phyloP scores from a whole-genome alignment of 2,888 invertebrate genomes.

The Lordiphosa andalusiaca region DNA sequence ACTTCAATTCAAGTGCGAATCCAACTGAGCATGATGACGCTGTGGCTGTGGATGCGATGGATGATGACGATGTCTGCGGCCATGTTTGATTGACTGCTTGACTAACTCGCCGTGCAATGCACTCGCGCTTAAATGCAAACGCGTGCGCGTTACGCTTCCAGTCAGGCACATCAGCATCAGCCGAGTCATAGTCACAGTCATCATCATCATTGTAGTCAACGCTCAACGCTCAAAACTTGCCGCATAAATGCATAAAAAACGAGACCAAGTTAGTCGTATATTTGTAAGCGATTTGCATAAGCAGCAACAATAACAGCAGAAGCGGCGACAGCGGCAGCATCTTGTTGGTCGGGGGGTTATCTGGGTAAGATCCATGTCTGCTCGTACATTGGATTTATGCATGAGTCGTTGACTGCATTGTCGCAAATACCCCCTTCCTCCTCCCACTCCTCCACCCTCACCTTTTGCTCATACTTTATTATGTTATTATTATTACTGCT shows the following conservation, averaged over 20 bases:
- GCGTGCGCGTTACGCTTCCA: constrained; percentile 41
- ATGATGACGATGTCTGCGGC: constrained; percentile 24
- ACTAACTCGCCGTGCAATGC: constrained; percentile 38
- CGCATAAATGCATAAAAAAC: constrained; percentile 63
- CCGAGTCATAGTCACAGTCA: constrained; percentile 25
- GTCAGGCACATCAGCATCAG: constrained; percentile 30
- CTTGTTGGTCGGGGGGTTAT: constrained; percentile 8
- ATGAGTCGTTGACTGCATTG: constrained; percentile 24
- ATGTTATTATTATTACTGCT: background rate
- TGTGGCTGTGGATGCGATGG: constrained; percentile 15
- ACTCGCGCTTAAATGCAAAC: constrained; percentile 23
- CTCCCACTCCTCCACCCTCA: too few relatives aligned
- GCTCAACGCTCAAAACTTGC: constrained; percentile 14
- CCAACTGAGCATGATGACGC: constrained; percentile 32
- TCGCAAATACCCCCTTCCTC: constrained; percentile 7
- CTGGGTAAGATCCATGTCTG: constrained; percentile 24
- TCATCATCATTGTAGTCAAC: constrained; percentile 5
- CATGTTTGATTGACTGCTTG: constrained; percentile 58
- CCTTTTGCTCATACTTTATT: background rate
- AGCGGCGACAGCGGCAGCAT: constrained; percentile 6
- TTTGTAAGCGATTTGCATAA: constrained; percentile 60
- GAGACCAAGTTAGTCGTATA: constrained; percentile 41
- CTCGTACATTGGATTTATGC: constrained; percentile 46
- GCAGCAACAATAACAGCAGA: constrained; percentile 3
- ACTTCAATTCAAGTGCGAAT: constrained; percentile 29